Conservation (phyloP, 2,888 invertebrate genomes). For the Amiota communis region DNA sequence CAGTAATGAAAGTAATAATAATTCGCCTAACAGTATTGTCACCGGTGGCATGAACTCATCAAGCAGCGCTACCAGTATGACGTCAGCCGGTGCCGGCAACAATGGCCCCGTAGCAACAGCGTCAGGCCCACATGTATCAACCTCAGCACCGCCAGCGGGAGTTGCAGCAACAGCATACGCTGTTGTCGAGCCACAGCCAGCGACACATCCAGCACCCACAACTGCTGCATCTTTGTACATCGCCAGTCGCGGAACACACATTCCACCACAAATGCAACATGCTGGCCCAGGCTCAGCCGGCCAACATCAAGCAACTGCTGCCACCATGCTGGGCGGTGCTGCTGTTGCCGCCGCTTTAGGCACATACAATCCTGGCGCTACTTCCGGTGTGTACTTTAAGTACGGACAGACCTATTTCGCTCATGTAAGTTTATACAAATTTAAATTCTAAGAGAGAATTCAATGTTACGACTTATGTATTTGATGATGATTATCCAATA, state of each 20-base stretch:
- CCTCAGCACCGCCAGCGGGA: conserved; percentile 45
- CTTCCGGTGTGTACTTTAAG: conserved; percentile 73
- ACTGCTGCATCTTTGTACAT: conserved; percentile 66
- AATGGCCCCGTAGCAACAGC: conserved; percentile 41
- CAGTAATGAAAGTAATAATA: conserved; percentile 72
- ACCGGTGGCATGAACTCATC: conserved; percentile 34
- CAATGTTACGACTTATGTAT: background rate
- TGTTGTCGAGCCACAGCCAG: conserved; percentile 49
- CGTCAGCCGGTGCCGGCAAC: conserved; percentile 33
- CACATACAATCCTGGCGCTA: conserved; percentile 73
- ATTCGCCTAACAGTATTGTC: conserved; percentile 72
- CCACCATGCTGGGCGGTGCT: conserved; percentile 56
- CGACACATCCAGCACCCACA: conserved; percentile 54
- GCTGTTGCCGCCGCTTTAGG: conserved; percentile 71
- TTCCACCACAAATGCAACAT: conserved; percentile 69
- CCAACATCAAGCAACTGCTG: conserved; percentile 59
- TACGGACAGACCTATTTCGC: conserved; percentile 73
- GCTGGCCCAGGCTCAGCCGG: conserved; percentile 60
- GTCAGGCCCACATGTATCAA: conserved; percentile 52
- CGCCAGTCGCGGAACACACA: conserved; percentile 69
- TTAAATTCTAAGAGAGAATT: background rate
- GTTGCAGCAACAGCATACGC: conserved; percentile 54
- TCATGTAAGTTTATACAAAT: conserved; percentile 65
- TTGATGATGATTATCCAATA: conserved; percentile 37
- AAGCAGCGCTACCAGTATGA: conserved; percentile 31